Percentiles rank a stretch among this genome's conserved stretches.
Conservation (phyloP, 2,113 vertebrate species). For the Apodemus sylvaticus region DNA sequence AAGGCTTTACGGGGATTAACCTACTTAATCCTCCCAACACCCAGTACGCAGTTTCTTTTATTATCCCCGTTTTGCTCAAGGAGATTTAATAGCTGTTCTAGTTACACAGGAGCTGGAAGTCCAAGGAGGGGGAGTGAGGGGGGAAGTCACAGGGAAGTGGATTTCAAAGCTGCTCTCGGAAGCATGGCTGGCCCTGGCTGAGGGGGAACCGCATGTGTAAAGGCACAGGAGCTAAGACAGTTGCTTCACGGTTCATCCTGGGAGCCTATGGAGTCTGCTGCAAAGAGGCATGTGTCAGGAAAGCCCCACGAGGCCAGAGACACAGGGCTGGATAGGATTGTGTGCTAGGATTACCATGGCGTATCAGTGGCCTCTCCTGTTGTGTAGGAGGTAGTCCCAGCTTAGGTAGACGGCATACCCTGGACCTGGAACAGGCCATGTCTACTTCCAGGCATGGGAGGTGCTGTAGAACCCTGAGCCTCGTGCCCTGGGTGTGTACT, state of each 20-base stretch:
- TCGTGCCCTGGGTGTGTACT: background rate
- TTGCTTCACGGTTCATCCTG: background rate
- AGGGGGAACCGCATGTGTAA: background rate
- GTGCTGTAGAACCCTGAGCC: background rate
- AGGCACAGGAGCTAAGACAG: background rate
- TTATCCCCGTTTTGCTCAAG: background rate
- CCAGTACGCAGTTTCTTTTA: background rate
- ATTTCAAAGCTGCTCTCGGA: background rate
- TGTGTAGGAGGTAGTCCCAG: background rate
- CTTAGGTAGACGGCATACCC: background rate
- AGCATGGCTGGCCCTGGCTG: background rate
- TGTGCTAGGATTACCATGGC: background rate
- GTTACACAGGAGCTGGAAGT: background rate
- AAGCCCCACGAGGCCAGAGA: background rate
- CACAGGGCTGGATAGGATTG: background rate
- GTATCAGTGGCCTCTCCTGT: rapidly evolving
- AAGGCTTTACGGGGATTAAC: background rate
- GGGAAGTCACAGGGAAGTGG: background rate
- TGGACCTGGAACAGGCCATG: background rate
- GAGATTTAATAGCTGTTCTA: background rate
- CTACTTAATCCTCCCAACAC: constrained; percentile 9
- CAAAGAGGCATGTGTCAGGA: background rate
- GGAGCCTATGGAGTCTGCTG: background rate
- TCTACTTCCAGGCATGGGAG: background rate
- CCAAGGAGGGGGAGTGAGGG: too few species aligned